phyloP scores from a whole-genome alignment of 2,797 vertebrate genomes.

The Gorsachius magnificus region DNA sequence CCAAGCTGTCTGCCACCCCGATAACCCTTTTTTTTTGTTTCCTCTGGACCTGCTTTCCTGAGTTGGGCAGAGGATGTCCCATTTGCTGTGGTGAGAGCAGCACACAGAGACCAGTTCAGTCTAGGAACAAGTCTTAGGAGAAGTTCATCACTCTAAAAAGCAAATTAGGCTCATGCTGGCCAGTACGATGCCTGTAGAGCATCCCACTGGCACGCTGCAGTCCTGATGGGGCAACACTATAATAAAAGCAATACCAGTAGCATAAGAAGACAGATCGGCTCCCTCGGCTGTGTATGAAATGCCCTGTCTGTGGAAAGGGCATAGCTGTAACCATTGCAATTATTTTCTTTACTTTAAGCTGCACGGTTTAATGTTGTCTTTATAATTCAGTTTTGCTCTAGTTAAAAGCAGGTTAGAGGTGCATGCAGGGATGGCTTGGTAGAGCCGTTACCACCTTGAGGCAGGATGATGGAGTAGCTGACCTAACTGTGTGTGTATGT shows the following conservation, averaged over 20 bases:
- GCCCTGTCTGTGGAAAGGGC: neutral
- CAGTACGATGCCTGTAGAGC: neutral
- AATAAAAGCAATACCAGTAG: neutral
- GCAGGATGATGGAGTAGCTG: neutral
- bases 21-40: neutral
- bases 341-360: neutral
- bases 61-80: neutral
- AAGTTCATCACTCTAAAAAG: neutral
- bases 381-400: neutral
- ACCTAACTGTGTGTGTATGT: neutral
- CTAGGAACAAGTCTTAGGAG: neutral
- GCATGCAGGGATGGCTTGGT: neutral
- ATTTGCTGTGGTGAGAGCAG: neutral
- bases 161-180: neutral
- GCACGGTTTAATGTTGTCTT: neutral
- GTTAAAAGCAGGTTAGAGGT: neutral
- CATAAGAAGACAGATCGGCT: neutral
- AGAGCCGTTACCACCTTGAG: neutral
- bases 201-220: neutral
- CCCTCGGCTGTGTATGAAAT: neutral
- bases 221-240: accelerated
- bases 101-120: neutral
- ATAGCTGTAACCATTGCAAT: neutral
- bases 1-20: neutral
- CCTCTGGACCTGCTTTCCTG: neutral